Evolutionary conservation across 2,113 vertebrate species (phyloP).

Genomic region (Vulpes vulpes): DNA sequence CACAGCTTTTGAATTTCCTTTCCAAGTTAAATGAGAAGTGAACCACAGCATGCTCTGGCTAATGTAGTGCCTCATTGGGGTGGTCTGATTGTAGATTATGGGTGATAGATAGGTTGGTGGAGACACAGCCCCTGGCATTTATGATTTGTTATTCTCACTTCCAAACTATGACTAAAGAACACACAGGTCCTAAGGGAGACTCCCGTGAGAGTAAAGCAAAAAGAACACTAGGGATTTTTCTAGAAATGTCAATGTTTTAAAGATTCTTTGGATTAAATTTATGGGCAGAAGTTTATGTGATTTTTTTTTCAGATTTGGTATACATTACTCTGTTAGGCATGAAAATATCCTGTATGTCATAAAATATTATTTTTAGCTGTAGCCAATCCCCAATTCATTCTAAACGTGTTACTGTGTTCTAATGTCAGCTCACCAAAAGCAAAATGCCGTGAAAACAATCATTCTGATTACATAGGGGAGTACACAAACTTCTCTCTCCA

Average conservation of each 20-base stretch:
- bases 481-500: not conserved
- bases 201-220: not conserved
- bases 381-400: not conserved
- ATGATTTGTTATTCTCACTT: not conserved
- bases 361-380: not conserved
- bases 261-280: not conserved
- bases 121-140: not conserved
- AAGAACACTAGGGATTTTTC: not conserved
- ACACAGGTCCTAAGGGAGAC: not conserved
- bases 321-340: not conserved
- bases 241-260: not conserved
- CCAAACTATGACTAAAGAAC: not conserved
- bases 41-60: accelerated
- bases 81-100: not conserved
- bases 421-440: not conserved
- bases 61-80: accelerated
- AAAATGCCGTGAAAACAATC: not conserved
- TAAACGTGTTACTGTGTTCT: not conserved
- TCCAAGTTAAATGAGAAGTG: not conserved
- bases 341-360: not conserved
- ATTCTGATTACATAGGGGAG: not conserved
- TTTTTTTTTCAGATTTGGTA: not conserved
- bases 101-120: accelerated
- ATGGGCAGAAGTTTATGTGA: too few relatives aligned
- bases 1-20: accelerated